phyloP scores from a whole-genome alignment of 2,113 vertebrate genomes.

The Cinclus mexicanus region DNA sequence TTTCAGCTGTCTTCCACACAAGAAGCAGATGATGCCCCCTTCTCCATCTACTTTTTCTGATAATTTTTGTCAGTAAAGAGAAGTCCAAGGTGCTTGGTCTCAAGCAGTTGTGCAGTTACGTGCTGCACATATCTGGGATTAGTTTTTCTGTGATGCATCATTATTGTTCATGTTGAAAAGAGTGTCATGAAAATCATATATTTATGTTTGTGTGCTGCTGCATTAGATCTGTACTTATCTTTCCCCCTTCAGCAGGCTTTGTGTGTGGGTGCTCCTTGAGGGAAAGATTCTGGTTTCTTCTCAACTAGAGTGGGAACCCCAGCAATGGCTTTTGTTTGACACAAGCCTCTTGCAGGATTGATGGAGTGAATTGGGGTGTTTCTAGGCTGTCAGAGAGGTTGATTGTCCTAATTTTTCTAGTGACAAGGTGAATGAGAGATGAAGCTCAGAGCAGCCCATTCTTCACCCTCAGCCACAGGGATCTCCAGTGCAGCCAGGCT shows the following conservation, averaged over 20 bases:
- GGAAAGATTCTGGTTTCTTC: not conserved
- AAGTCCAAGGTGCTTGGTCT: not conserved
- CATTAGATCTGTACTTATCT: not conserved
- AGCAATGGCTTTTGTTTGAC: not conserved
- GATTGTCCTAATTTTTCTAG: not conserved
- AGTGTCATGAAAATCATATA: not conserved
- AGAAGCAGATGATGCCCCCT: not conserved
- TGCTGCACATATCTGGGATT: not conserved
- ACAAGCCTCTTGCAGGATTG: not conserved
- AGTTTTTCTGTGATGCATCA: not conserved
- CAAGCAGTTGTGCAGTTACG: not conserved
- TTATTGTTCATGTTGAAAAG: conserved; percentile 10
- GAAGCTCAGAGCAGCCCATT: not conserved
- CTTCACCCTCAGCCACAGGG: not conserved
- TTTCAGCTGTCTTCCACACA: not conserved
- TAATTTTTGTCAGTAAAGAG: not conserved
- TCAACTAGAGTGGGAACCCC: not conserved
- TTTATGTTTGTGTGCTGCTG: not conserved
- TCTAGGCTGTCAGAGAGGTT: not conserved
- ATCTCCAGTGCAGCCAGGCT: not conserved
- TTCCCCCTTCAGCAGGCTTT: not conserved
- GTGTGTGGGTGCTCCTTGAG: not conserved
- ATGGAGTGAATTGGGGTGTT: conserved; percentile 10
- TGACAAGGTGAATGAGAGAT: not conserved
- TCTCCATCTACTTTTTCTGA: not conserved